Evolutionary conservation across 2,888 invertebrate genomes (phyloP).

Genomic region (Drosophila prolongata): DNA sequence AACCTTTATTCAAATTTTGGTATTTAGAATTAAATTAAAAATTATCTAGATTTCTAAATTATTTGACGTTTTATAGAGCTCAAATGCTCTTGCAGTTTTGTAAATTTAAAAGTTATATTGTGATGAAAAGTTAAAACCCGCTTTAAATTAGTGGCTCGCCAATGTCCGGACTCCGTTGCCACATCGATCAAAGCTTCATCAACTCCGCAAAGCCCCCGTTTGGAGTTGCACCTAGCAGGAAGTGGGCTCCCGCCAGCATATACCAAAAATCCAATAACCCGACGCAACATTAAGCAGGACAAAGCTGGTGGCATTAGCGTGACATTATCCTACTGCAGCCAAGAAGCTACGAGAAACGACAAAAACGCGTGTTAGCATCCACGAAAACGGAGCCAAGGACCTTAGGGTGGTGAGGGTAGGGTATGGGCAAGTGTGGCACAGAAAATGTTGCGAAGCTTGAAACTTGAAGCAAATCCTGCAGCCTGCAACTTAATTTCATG

Average conservation of each 20-base stretch:
- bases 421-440: conserved; percentile 17
- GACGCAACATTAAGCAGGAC: conserved; percentile 67
- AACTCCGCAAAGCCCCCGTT: background rate
- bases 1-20: no score
- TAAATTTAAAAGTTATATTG: no score
- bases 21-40: no score
- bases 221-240: conserved; percentile 14
- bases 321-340: conserved; percentile 72
- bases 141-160: background rate
- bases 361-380: conserved; percentile 65
- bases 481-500: conserved; percentile 79
- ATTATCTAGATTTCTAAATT: no score
- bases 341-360: conserved; percentile 65
- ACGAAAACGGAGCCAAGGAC: conserved; percentile 52
- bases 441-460: conserved; percentile 72
- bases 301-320: conserved; percentile 73
- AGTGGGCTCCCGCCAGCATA: conserved; percentile 19
- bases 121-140: background rate
- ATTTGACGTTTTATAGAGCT: no score
- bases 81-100: no score
- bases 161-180: background rate
- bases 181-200: conserved; percentile 12
- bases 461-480: conserved; percentile 67
- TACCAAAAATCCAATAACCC: conserved; percentile 44
- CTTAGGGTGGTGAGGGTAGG: conserved; percentile 29